phyloP scores from a whole-genome alignment of 2,113 vertebrate species.

The Turnix velox region DNA sequence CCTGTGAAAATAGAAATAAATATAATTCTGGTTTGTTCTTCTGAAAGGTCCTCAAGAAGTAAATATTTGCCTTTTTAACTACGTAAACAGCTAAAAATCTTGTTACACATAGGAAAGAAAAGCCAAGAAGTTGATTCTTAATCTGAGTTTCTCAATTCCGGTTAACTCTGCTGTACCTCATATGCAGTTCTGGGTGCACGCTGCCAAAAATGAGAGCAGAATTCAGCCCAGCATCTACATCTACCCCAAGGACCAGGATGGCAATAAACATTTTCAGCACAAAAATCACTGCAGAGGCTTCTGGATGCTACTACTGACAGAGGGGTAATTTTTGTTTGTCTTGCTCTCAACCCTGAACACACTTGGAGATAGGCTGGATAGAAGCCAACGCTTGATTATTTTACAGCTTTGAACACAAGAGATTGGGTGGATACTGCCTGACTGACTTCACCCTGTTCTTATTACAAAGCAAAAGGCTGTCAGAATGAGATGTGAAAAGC shows the following conservation, averaged over 20 bases:
- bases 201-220: background rate
- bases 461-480: constrained; percentile 31
- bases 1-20: background rate
- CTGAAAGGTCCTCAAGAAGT: background rate
- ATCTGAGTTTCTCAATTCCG: background rate
- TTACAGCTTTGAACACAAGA: constrained; percentile 40
- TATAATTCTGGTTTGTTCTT: background rate
- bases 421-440: constrained; percentile 39
- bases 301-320: constrained; percentile 44
- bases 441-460: constrained; percentile 59
- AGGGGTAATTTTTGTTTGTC: constrained; percentile 53
- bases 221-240: constrained; percentile 40
- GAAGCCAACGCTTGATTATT: constrained; percentile 42
- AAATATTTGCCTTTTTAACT: background rate
- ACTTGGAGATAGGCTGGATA: constrained; percentile 1
- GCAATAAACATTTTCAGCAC: constrained; percentile 15
- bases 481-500: constrained; percentile 36
- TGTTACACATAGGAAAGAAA: constrained; percentile 14
- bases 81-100: background rate
- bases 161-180: background rate
- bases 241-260: background rate
- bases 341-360: constrained; percentile 45
- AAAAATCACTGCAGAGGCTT: constrained; percentile 16
- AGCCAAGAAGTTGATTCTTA: constrained; percentile 18
- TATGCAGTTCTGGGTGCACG: background rate